Evolutionary conservation across 2,797 vertebrate species (phyloP).

Genomic region (Todus mexicanus): DNA sequence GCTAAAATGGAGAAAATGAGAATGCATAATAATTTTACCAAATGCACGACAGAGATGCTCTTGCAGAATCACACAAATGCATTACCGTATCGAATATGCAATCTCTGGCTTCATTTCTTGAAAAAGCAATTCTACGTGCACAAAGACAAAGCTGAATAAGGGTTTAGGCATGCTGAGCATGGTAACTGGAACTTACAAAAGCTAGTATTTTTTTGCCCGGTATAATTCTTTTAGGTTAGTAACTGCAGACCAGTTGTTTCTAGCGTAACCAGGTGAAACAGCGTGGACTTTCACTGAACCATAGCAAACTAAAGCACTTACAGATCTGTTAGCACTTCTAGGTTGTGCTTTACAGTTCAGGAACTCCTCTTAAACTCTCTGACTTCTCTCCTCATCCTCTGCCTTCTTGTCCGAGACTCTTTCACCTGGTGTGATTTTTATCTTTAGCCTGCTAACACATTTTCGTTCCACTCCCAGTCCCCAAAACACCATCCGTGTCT

Average conservation of each 20-base stretch:
- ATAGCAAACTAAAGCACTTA: not conserved
- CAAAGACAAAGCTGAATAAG: not conserved
- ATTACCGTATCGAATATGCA: not conserved
- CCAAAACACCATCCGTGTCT: not conserved
- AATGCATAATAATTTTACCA: not conserved
- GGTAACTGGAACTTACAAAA: not conserved
- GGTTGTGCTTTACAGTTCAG: not conserved
- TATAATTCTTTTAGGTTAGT: not conserved
- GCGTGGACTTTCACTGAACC: not conserved
- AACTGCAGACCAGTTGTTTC: not conserved
- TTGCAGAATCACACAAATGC: not conserved
- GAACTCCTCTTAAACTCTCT: not conserved
- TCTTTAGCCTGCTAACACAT: not conserved
- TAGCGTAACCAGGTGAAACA: not conserved
- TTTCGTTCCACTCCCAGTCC: not conserved
- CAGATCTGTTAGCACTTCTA: not conserved
- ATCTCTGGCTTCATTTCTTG: not conserved
- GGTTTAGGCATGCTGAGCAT: not conserved
- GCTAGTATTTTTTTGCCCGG: not conserved
- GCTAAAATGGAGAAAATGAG: not conserved
- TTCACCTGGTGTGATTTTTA: not conserved
- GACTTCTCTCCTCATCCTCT: not conserved
- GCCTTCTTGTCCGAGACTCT: not conserved
- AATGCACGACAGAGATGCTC: not conserved
- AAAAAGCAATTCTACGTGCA: not conserved